Conservation (phyloP, 92 coral and sea anemone genomes). For the Blastomussa wellsi region DNA sequence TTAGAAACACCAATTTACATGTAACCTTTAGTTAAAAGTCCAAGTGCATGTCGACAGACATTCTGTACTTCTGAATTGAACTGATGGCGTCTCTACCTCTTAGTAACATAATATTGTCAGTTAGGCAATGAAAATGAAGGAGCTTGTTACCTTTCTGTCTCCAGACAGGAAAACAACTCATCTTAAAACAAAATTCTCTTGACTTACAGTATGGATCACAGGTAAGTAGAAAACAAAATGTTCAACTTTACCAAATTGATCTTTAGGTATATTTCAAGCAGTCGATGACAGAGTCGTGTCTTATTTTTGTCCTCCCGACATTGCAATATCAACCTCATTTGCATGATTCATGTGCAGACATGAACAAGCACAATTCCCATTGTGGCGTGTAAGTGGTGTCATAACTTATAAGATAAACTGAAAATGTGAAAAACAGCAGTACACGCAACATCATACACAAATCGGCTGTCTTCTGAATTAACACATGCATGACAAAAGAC, state of each 20-base stretch:
- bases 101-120: background rate
- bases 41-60: background rate
- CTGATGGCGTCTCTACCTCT: background rate
- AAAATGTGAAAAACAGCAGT: background rate
- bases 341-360: background rate
- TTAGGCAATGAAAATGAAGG: background rate
- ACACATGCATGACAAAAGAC: background rate
- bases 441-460: background rate
- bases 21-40: background rate
- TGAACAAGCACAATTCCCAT: background rate
- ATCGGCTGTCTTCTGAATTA: background rate
- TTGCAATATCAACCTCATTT: constrained; percentile 1
- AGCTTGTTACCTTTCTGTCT: background rate
- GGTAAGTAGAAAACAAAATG: background rate
- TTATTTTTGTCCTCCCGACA: background rate
- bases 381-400: background rate
- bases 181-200: background rate
- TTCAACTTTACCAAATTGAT: background rate
- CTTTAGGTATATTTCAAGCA: constrained; percentile 1
- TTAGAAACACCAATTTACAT: background rate
- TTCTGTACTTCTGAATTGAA: background rate
- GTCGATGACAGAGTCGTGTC: background rate
- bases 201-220: background rate
- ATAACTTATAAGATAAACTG: background rate
- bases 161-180: constrained; percentile 2